A percentile compares a stretch with the other conserved stretches of the same genome.
phyloP scores from a whole-genome alignment of 2,113 vertebrate species.

The Tragelaphus buxtoni region DNA sequence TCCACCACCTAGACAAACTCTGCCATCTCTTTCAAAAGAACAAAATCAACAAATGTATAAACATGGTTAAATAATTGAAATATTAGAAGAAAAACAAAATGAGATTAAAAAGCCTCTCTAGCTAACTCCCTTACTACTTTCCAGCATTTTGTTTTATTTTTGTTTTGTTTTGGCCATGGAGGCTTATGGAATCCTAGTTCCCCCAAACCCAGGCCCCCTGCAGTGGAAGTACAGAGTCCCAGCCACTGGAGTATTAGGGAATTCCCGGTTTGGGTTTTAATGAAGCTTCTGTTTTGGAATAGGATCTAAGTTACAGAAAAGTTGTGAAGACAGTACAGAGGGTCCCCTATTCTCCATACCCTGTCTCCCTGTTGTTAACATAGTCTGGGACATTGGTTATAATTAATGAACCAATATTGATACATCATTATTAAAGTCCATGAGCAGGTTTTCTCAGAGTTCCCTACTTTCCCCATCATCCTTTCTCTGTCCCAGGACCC shows the following conservation, averaged over 20 bases:
- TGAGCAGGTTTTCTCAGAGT: background rate
- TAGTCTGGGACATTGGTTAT: background rate
- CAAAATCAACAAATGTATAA: background rate
- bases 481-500: background rate
- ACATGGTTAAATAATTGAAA: background rate
- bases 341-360: fast-evolving
- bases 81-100: background rate
- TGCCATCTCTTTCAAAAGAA: background rate
- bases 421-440: background rate
- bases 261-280: background rate
- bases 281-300: background rate
- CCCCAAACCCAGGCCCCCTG: background rate
- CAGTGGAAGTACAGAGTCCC: background rate
- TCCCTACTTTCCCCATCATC: background rate
- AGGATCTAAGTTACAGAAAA: background rate
- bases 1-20: background rate
- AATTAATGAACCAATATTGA: background rate
- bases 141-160: background rate
- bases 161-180: background rate
- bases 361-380: background rate
- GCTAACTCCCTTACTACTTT: background rate
- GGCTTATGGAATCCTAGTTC: background rate
- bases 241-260: background rate
- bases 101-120: background rate
- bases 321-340: background rate